Conservation (phyloP, 2,113 vertebrate species). For the Anhinga rufa region DNA sequence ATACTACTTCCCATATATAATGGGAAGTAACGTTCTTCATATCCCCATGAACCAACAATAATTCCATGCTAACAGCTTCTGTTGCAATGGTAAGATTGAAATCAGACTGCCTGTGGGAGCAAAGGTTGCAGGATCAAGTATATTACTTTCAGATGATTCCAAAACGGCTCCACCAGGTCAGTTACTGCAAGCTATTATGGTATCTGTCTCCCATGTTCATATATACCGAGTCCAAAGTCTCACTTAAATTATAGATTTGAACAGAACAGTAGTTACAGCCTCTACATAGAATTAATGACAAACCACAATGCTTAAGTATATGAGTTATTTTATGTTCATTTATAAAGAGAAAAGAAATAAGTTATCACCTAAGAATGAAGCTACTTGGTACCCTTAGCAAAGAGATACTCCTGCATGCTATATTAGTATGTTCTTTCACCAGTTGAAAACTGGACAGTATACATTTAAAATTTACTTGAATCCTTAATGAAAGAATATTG, state of each 20-base stretch:
- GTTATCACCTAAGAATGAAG: not conserved
- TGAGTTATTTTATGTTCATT: not conserved
- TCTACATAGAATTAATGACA: not conserved
- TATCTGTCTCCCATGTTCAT: not conserved
- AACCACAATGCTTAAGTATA: not conserved
- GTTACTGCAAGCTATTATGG: not conserved
- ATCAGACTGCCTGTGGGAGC: not conserved
- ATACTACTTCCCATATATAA: not conserved
- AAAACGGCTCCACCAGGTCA: not conserved
- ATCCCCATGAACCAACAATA: not conserved
- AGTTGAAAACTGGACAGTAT: not conserved
- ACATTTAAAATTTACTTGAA: not conserved
- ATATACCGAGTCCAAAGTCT: not conserved
- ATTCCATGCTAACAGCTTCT: not conserved
- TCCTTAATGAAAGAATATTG: not conserved
- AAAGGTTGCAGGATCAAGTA: slow-evolving; percentile 30
- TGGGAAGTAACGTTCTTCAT: not conserved
- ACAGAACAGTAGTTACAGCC: not conserved
- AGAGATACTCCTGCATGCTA: not conserved
- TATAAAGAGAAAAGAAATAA: not conserved
- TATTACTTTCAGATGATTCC: slow-evolving; percentile 15
- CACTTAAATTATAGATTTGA: not conserved
- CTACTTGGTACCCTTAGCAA: not conserved
- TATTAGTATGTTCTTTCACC: not conserved
- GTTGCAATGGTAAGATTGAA: not conserved